Conservation (phyloP, 1,140 invertebrate genomes). For the Drosophila lacertosa region DNA sequence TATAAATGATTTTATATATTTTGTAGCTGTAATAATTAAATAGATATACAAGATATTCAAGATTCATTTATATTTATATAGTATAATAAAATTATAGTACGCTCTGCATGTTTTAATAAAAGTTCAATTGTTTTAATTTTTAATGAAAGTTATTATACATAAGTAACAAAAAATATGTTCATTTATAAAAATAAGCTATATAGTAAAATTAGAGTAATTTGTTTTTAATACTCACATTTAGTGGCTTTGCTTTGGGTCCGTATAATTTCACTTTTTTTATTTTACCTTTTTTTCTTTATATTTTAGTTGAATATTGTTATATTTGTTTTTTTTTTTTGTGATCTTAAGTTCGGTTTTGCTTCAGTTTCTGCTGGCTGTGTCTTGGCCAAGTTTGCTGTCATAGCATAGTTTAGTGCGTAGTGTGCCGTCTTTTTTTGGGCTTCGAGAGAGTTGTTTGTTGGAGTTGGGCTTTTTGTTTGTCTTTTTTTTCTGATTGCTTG, state of each 20-base stretch:
- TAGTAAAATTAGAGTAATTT: too few relatives aligned
- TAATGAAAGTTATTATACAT: not conserved
- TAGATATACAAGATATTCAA: not conserved
- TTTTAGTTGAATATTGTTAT: not conserved
- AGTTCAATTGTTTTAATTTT: not conserved
- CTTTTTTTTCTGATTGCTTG: too few relatives aligned
- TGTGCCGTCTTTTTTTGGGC: too few relatives aligned
- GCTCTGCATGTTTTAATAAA: conserved; percentile 1
- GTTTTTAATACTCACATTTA: conserved; percentile 10
- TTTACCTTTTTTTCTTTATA: not conserved
- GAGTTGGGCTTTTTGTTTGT: not conserved
- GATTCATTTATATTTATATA: not conserved
- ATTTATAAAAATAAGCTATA: not conserved
- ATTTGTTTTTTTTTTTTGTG: conserved; percentile 1
- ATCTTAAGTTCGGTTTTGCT: conserved; percentile 1
- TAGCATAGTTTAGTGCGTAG: not conserved
- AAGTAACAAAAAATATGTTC: not conserved
- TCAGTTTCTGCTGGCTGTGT: not conserved
- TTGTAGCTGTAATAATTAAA: too few relatives aligned
- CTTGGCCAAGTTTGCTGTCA: not conserved
- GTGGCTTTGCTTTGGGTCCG: conserved; percentile 5
- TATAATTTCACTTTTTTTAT: not conserved
- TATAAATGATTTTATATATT: too few relatives aligned
- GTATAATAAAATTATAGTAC: not conserved
- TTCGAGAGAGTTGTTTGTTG: too few relatives aligned